Evolutionary conservation across 2,113 vertebrate genomes (phyloP).

Genomic region (Thalassoma bifasciatum): DNA sequence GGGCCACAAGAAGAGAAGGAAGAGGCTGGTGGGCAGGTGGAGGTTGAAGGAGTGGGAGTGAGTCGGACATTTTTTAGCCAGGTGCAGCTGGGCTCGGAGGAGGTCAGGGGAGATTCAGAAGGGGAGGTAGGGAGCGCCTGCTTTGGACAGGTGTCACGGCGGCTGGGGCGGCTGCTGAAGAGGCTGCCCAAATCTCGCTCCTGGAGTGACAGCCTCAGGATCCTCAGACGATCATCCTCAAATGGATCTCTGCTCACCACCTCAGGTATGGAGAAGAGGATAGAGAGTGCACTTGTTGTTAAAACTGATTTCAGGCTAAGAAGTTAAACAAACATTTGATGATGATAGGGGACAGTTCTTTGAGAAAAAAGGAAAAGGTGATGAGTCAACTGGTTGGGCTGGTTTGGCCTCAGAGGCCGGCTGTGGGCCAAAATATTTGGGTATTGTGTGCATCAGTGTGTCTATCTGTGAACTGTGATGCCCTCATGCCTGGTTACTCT

Average conservation of each 20-base stretch:
- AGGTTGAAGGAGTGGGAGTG: constrained; percentile 38
- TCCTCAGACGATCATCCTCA: constrained; percentile 81
- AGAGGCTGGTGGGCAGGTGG: constrained; percentile 4
- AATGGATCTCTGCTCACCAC: constrained; percentile 80
- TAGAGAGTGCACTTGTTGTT: not conserved
- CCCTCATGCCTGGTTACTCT: constrained; percentile 47
- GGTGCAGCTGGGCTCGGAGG: constrained; percentile 70
- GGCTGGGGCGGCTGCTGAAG: constrained; percentile 87
- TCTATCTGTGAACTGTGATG: constrained; percentile 57
- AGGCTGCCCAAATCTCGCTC: constrained; percentile 87
- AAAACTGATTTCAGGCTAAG: not conserved
- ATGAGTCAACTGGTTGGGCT: constrained; percentile 61
- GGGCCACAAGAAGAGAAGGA: constrained; percentile 18
- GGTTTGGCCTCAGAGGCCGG: constrained; percentile 36
- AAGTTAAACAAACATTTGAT: not conserved
- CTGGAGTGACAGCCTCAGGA: constrained; percentile 82
- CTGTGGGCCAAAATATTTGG: constrained; percentile 62
- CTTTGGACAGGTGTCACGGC: constrained; percentile 86
- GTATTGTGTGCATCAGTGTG: constrained; percentile 52
- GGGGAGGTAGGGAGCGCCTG: constrained; percentile 80
- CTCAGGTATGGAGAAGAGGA: constrained; percentile 77
- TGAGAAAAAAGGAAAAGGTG: constrained; percentile 29
- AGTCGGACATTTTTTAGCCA: constrained; percentile 55
- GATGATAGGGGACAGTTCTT: constrained; percentile 7
- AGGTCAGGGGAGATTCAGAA: constrained; percentile 70